Base-by-base conservation (phyloP, 2,797 vertebrate genomes). In the Dermochelys coriacea region DNA sequence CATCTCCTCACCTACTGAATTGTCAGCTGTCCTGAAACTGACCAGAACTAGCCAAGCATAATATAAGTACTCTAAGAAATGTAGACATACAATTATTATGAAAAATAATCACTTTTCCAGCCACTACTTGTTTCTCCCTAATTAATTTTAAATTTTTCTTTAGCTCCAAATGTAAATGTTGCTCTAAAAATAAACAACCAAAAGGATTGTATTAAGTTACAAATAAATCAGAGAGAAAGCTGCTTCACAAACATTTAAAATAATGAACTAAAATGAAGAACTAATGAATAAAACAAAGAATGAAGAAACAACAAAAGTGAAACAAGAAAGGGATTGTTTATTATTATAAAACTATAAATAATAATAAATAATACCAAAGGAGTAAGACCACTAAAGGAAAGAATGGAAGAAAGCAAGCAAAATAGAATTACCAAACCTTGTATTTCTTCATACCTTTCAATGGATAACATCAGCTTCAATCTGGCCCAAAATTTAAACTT, bases 381-480 rank as follows among this genome's bases (percentile, higher is more conserved):
- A 68, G 23, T 68, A 37, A 34, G 31, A 61, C 31, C 31, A 34
- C 64, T 68, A 23, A 91, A 81, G 5, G 77, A 18, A 59, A 19
- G 29, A 80, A 8, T 23, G 14, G 3, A 52, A 94, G 85, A 57
- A 80, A 7, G 37, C 3, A 55, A 0, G 2, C 0, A 45, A 9
- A 88, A 84, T 11, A 18, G 75, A 78, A 37, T 21, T 68, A 68
- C 2, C 31, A 16, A 91, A 74, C 16, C 71, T 80, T 34, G 4
- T 34, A 88, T 85, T 87, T 47, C 77, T 34, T 50, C 4, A 5
- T 49, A 82, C 41, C 59, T 85, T 91, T 64, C 81, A 77, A 37
- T 37, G 87, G 47, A 84, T 87, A 90, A 34, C 79, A 82, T 11
- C 4, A 6, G 19, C 78, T 89, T 93, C 88, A 85, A 37, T 68